phyloP scores from a whole-genome alignment of 2,888 invertebrate genomes.

The Lycaena phlaeas region DNA sequence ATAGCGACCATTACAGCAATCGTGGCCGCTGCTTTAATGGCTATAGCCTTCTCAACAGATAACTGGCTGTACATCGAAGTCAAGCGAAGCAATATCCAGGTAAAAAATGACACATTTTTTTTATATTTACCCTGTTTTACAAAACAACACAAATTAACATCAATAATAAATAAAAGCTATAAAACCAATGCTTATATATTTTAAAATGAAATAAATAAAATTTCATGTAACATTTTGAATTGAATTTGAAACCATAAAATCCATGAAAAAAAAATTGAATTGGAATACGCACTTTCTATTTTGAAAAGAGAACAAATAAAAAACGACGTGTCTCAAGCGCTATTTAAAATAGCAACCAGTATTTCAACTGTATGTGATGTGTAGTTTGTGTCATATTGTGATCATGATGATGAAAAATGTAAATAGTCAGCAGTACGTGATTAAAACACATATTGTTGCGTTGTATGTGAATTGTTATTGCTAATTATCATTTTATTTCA shows the following conservation, averaged over 20 bases:
- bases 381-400: neutral
- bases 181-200: too few relatives aligned
- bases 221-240: too few relatives aligned
- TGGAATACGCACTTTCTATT: constrained; percentile 8
- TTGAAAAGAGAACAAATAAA: neutral
- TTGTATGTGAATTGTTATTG: neutral
- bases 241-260: too few relatives aligned
- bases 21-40: constrained; percentile 92
- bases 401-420: neutral
- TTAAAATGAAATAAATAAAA: too few relatives aligned
- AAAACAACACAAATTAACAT: too few relatives aligned
- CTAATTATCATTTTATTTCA: neutral
- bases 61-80: constrained; percentile 97
- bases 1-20: constrained; percentile 96
- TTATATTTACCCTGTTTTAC: too few relatives aligned
- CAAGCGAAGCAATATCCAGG: constrained; percentile 89
- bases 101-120: constrained; percentile 41
- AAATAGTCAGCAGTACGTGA: neutral
- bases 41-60: constrained; percentile 96
- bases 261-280: too few relatives aligned
- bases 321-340: too few relatives aligned
- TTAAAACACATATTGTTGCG: neutral
- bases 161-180: too few relatives aligned
- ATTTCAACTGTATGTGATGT: too few relatives aligned
- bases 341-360: too few relatives aligned